Percentiles rank a stretch among this genome's conserved stretches.
Conservation (phyloP, 2,797 vertebrate genomes). For the Psittacula echo region DNA sequence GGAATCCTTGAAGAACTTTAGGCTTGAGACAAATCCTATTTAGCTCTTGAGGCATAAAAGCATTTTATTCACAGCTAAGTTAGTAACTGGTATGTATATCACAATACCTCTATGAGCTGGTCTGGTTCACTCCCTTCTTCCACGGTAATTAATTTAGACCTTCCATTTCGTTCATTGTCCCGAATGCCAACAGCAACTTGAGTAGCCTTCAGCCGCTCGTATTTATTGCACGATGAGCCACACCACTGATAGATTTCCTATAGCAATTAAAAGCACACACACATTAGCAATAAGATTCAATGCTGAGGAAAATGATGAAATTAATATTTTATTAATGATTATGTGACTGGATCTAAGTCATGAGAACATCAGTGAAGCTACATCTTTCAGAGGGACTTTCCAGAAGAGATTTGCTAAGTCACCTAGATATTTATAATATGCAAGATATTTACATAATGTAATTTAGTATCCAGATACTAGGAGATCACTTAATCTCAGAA, state of each 20-base stretch:
- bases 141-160: conserved; percentile 83
- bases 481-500: not conserved
- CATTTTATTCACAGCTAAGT: not conserved
- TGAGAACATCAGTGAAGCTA: not conserved
- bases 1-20: not conserved
- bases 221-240: conserved; percentile 89
- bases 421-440: not conserved
- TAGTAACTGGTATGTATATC: not conserved
- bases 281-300: not conserved
- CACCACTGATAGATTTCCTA: conserved; percentile 94
- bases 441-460: not conserved
- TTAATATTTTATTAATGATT: not conserved
- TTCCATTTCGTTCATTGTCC: conserved; percentile 89
- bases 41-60: not conserved
- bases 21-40: not conserved
- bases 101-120: conserved; percentile 78
- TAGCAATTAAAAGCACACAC: conserved; percentile 1
- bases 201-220: conserved; percentile 87
- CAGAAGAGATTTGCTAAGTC: not conserved
- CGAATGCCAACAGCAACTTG: conserved; percentile 89
- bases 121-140: conserved; percentile 86
- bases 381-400: not conserved
- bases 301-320: not conserved
- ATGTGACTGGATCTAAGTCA: not conserved
- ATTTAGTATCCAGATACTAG: not conserved